A percentile compares a stretch with the other conserved stretches of the same genome.
Evolutionary conservation across 1,140 invertebrate genomes (phyloP).

Genomic region (Rhagoletis zephyria): DNA sequence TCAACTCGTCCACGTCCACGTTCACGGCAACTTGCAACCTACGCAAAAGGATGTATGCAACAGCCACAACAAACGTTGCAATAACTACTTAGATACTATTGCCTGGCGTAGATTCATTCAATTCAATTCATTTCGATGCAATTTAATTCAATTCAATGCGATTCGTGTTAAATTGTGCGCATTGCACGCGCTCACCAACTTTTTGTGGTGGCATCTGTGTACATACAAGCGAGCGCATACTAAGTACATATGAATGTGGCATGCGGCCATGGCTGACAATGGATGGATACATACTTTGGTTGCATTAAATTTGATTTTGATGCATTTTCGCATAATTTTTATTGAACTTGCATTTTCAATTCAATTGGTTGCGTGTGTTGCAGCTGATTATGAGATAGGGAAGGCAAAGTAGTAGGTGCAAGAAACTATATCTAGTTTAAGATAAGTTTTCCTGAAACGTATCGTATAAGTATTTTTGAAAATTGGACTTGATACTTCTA

Average conservation of each 20-base stretch:
- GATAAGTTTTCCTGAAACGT: too few species aligned
- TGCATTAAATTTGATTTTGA: constrained; percentile 38
- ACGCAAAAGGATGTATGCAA: constrained; percentile 43
- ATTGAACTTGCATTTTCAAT: not conserved
- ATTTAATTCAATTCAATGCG: constrained; percentile 30
- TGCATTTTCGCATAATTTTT: constrained; percentile 20
- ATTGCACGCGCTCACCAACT: constrained; percentile 28
- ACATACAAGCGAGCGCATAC: too few species aligned
- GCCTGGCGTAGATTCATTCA: not conserved
- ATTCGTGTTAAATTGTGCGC: constrained; percentile 51
- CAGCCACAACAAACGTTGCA: not conserved
- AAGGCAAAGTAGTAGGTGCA: too few species aligned
- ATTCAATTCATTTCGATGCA: constrained; percentile 20
- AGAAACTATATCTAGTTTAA: too few species aligned
- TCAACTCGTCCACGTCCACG: not conserved
- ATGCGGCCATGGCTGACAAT: not conserved
- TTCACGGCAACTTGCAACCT: constrained; percentile 30
- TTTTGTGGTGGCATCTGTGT: constrained; percentile 12
- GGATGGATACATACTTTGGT: too few species aligned
- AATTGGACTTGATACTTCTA: too few species aligned
- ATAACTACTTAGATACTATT: not conserved
- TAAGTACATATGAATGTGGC: not conserved
- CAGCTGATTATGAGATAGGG: too few species aligned
- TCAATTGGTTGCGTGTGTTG: not conserved
- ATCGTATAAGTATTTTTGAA: too few species aligned